Base-by-base conservation (phyloP, 1,140 invertebrate species). In the Lasioglossum baleicum region DNA sequence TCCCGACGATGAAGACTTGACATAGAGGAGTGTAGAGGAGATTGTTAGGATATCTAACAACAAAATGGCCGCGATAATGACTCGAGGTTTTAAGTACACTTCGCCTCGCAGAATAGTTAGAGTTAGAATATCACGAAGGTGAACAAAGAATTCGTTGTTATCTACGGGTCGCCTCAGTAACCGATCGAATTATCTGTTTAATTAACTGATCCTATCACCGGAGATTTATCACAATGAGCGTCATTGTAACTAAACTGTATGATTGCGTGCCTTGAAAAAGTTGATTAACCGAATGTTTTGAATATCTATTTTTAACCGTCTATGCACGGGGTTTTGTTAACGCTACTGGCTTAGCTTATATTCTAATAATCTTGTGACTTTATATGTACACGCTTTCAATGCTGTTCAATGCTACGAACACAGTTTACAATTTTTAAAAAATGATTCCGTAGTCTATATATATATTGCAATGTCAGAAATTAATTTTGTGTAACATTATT, bases 41-140 rank as follows among this genome's bases (percentile, higher is more conserved):
- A 80, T 74, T 31, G n/a, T 26, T 74, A 20, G 31, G 67, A 68
- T 51, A 31, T 42, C 26, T 56, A 66, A 42, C 7, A 67, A 48
- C 72, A 80, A 75, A 75, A 75, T 75, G 78, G 63, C 72, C 64
- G 56, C 64, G 78, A 75, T 80, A 80, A 80, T 61, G 15, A 51
- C 56, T 80, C 71, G 75, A 80, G 78, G 78, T 26, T 68, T 15
- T 15, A 40, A 56, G 22, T 65, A 78, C 44, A 35, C 0, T 42
- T 72, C 44, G 26, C 10, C 71, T 65, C 35, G 20, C 56, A n/a
- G 51, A 66, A 79, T 31, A 2, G 42, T 66, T 65, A 22, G 26
- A 26, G 17, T 66, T 66, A 22, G 26, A 44, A 48, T 73, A 65
- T 66, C 15, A 42, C 2, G 48, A 65, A 72, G 44, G 69, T 73